Evolutionary conservation across 2,797 vertebrate genomes (phyloP), one percentile per base, ranked within the genome.

Genomic region (Xerus rutilus): DNA sequence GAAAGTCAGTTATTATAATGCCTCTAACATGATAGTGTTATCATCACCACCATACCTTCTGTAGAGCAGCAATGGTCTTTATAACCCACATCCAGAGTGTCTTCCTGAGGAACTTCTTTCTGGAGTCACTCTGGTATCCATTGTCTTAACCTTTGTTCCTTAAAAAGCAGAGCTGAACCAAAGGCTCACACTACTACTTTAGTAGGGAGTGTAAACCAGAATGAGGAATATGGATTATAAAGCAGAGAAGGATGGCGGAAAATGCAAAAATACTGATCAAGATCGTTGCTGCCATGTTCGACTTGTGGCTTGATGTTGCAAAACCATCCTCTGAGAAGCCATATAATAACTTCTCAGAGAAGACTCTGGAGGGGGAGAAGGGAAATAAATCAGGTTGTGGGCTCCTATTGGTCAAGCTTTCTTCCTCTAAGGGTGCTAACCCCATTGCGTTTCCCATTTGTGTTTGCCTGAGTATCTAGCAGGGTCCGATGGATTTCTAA

Each of bases 11-110:
- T 64, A 79, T 54, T n/a, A 64, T 35, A 74, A 88, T 72, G 64
- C 13, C 9, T 52, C 23, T 82, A 17, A 39, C 23, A 47, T 64
- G 13, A 39, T 39, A 39, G 8, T 30, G 8, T 84, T 81, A 81
- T 62, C 74, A 67, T 17, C 11, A 82, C 12, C 14, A 85, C 12
- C 11, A 81, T 6, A 52, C 6, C 8, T 91, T 43, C 11, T 84
- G 18, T 23, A 25, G 57, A 59, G 49, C 74, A n/a, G 30, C 21
- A 83, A 39, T 65, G 62, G 4, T 9, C 35, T 82, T 92, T 82
- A 39, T 92, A 90, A 88, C 9, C 54, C 21, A 87, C 32, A 79
- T 52, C 12, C 70, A 86, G 89, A 94, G 54, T 78, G 91, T 3
- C 15, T 67, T 78, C 83, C 30, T 9, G 1, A 83, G 25, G 25